Evolutionary conservation across 1,140 invertebrate genomes (phyloP).

Genomic region (Probaryconus sp.): DNA sequence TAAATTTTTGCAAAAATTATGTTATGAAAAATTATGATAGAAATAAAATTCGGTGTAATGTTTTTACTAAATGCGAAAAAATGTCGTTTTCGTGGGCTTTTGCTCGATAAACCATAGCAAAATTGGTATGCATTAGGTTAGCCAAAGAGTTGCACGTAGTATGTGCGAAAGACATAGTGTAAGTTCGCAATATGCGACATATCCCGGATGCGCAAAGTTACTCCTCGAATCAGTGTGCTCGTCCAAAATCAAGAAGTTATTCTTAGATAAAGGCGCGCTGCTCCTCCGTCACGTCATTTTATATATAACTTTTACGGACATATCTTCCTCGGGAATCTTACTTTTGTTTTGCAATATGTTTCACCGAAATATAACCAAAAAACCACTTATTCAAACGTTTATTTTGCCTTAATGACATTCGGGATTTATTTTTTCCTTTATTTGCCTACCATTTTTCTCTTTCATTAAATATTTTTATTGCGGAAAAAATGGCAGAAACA

Average conservation of each 20-base stretch:
- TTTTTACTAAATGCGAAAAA: too few relatives aligned
- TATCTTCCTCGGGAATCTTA: conserved; percentile 51
- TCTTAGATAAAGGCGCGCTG: conserved; percentile 52
- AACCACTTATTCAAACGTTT: conserved; percentile 5
- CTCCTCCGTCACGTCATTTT: conserved; percentile 50
- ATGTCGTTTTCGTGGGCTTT: too few relatives aligned
- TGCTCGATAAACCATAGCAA: conserved; percentile 51
- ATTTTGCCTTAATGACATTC: too few relatives aligned
- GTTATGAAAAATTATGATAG: too few relatives aligned
- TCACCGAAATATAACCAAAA: conserved; percentile 24
- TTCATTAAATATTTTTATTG: too few relatives aligned
- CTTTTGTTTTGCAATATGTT: conserved; percentile 55
- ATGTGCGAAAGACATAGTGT: conserved; percentile 39
- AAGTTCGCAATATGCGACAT: conserved; percentile 51
- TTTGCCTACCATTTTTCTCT: too few relatives aligned
- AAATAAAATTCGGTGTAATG: too few relatives aligned
- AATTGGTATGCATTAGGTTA: conserved; percentile 55
- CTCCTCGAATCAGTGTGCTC: conserved; percentile 47
- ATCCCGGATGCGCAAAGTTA: conserved; percentile 53
- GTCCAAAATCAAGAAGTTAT: conserved; percentile 49
- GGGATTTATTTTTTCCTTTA: too few relatives aligned
- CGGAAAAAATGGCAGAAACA: too few relatives aligned
- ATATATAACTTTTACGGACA: conserved; percentile 53
- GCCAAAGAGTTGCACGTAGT: conserved; percentile 47
- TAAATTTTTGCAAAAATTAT: too few relatives aligned